Evolutionary conservation across 1,140 invertebrate species (phyloP).

Genomic region (Drosophila busckii): DNA sequence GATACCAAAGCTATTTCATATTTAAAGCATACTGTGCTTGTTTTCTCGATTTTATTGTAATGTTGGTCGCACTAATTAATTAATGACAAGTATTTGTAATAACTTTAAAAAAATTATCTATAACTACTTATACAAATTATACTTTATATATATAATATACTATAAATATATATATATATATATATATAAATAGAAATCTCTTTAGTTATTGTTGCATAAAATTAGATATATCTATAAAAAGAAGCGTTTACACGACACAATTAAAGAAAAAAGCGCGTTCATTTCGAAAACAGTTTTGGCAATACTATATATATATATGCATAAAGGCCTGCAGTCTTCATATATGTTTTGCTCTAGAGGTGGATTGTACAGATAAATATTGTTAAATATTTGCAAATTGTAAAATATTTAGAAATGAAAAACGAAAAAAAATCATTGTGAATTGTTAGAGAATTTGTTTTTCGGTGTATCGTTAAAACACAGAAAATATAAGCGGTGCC

Average conservation of each 20-base stretch:
- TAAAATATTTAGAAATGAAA: slow-evolving; percentile 41
- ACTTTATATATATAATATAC: slow-evolving; percentile 36
- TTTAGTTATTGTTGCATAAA: no score
- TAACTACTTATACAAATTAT: slow-evolving; percentile 38
- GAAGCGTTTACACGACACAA: slow-evolving; percentile 6
- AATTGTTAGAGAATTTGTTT: slow-evolving; percentile 72
- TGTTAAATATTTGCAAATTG: slow-evolving; percentile 38
- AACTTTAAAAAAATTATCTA: slow-evolving; percentile 39
- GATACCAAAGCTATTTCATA: slow-evolving; percentile 54
- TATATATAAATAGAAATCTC: slow-evolving; percentile 8
- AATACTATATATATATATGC: no score
- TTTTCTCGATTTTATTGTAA: slow-evolving; percentile 69
- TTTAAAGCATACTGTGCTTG: slow-evolving; percentile 61
- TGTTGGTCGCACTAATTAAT: slow-evolving; percentile 71
- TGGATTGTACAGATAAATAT: slow-evolving; percentile 37
- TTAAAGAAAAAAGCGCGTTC: slow-evolving; percentile 2
- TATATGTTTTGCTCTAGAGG: slow-evolving; percentile 23
- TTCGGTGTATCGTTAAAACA: slow-evolving; percentile 55
- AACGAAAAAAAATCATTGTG: slow-evolving; percentile 59
- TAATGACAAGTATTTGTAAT: slow-evolving; percentile 45
- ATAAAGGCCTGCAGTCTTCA: slow-evolving; percentile 7
- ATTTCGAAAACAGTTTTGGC: neutral
- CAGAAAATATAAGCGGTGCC: slow-evolving; percentile 16
- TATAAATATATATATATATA: slow-evolving; percentile 47
- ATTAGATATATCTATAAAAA: slow-evolving; percentile 9